Evolutionary conservation across 2,797 vertebrate genomes (phyloP), one percentile per base, ranked within the genome.

Genomic region (Onychomys leucogaster): DNA sequence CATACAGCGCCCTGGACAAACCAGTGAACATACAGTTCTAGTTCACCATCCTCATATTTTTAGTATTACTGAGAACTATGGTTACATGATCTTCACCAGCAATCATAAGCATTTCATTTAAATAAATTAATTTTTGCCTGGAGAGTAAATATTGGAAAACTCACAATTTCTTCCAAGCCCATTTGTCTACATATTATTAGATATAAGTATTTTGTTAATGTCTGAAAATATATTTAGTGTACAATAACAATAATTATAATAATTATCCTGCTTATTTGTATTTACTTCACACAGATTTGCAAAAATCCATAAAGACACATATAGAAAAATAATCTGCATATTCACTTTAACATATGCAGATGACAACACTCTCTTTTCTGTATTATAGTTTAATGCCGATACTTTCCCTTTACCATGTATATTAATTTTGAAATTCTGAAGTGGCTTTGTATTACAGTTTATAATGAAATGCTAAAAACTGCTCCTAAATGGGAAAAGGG

Each of bases 401-500:
- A 81, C 86, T 32, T 76, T 69, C 10, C 13, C 29, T 12, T 94
- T 80, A 90, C 78, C 11, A 41, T 89, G 7, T 46, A 90, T 85
- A 8, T 91, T 93, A 77, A 80, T 52, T n/a, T 91, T 97, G n/a
- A 90, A 93, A 77, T 83, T 90, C 57, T 88, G 55, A 93, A 92
- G 46, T 41, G 78, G 12, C 32, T 78, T 78, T 89, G 9, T 34
- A 67, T 7, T 49, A 57, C 2, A 71, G 11, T 90, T 83, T 89
- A 75, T 82, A 43, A 80, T 86, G 41, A 94, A 84, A 69, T 10
- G 86, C 8, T 4, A 85, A 73, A 71, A 92, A 85, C 73, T 0
- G 67, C 97, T 97, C 52, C 76, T 96, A 61, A 65, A 85, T 69
- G 97, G 46, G 80, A 97, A 96, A 97, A 91, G 89, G 23, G 97